These are phyloP conservation scores for Doryteuthis pealeii DNA, from an alignment of 1,140 invertebrate species.

Conservation along the genomic window DNA sequence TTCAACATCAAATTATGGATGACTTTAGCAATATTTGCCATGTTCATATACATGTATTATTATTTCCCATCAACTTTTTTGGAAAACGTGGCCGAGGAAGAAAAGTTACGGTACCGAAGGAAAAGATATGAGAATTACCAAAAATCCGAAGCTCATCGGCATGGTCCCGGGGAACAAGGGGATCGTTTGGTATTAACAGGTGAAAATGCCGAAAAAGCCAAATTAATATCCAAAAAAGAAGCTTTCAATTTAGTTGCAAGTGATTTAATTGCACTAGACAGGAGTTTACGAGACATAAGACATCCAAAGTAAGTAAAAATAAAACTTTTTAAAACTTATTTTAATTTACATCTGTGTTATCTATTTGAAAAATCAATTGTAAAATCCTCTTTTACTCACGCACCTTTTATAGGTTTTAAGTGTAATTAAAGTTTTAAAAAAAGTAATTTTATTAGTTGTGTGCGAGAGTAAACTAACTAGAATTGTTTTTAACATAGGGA, in stretches of 20 bases:
- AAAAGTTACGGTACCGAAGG: constrained; percentile 18
- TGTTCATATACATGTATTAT: background rate
- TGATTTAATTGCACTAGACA: constrained; percentile 82
- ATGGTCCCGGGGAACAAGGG: constrained; percentile 54
- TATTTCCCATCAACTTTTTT: background rate
- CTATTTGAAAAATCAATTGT: no score
- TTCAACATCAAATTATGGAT: background rate
- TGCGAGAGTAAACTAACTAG: no score
- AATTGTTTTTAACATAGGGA: no score
- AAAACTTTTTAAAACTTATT: no score
- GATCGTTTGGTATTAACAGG: constrained; percentile 38
- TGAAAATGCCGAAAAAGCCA: constrained; percentile 43
- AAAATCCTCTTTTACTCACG: no score
- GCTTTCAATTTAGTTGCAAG: constrained; percentile 89
- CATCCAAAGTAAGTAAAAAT: constrained; percentile 73
- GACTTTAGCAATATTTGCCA: background rate
- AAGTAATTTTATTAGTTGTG: no score
- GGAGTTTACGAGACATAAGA: constrained; percentile 80
- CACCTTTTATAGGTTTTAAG: no score
- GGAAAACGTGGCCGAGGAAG: background rate
- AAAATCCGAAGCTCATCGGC: constrained; percentile 26
- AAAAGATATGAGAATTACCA: constrained; percentile 42
- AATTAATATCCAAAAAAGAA: constrained; percentile 70
- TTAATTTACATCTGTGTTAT: no score
- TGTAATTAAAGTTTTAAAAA: no score